phyloP scores from a whole-genome alignment of 2,888 invertebrate genomes.

The Caenorhabditis sp. region DNA sequence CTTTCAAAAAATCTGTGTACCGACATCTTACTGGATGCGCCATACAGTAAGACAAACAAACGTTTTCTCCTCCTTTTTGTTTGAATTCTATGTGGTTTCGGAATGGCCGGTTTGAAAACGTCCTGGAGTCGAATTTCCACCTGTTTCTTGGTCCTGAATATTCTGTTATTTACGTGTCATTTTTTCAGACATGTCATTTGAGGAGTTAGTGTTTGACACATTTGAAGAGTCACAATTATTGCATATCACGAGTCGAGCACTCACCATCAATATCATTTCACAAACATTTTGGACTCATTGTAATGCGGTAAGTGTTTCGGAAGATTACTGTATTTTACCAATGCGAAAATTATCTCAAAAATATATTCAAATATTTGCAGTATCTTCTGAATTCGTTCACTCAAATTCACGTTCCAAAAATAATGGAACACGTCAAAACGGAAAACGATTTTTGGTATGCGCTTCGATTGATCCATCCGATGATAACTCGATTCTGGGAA shows the following conservation, averaged over 20 bases:
- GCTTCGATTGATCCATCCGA: conserved; percentile 32
- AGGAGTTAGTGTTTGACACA: conserved; percentile 49
- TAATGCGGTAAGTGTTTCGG: conserved; percentile 18
- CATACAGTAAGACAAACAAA: too few relatives aligned
- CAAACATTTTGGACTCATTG: conserved; percentile 51
- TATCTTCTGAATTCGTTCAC: conserved; percentile 20
- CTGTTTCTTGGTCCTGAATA: not conserved
- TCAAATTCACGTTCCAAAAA: conserved; percentile 7
- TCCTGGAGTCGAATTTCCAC: too few relatives aligned
- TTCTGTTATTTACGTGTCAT: not conserved
- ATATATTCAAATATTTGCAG: too few relatives aligned
- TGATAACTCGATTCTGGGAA: conserved; percentile 35
- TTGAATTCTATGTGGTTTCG: too few relatives aligned
- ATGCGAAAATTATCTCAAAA: not conserved
- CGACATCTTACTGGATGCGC: too few relatives aligned
- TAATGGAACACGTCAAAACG: conserved; percentile 27
- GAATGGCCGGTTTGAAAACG: too few relatives aligned
- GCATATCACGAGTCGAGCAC: conserved; percentile 31
- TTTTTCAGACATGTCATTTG: conserved; percentile 40
- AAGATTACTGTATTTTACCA: not conserved
- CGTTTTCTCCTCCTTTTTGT: too few relatives aligned
- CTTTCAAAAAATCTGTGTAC: too few relatives aligned
- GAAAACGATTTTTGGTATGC: conserved; percentile 49
- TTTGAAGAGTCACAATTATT: conserved; percentile 40
- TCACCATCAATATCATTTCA: conserved; percentile 34